Percentiles rank a stretch among this genome's conserved stretches.
phyloP scores from a whole-genome alignment of 2,888 invertebrate species.

The Diarsia brunnea region DNA sequence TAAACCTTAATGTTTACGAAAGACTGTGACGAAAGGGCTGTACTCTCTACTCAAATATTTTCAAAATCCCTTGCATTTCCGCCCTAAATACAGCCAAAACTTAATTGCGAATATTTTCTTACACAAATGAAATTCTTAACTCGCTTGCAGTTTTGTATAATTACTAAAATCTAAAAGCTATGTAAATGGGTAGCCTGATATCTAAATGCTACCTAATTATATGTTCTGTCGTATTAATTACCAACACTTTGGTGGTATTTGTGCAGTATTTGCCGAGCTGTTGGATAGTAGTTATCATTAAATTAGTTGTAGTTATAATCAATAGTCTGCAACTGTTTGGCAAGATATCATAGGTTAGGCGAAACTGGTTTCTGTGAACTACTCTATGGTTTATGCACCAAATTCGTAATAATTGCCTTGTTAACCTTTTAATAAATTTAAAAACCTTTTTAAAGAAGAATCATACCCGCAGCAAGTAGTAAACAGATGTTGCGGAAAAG shows the following conservation, averaged over 20 bases:
- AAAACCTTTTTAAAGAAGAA: conserved; percentile 5
- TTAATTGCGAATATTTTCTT: conserved; percentile 13
- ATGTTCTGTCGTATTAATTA: conserved; percentile 61
- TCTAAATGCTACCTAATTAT: conserved; percentile 62
- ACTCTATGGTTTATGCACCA: conserved; percentile 14
- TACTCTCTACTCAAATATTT: not conserved
- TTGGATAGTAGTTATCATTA: conserved; percentile 54
- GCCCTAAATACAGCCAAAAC: not conserved
- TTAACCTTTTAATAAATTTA: not conserved
- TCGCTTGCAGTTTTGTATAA: conserved; percentile 36
- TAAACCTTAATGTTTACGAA: conserved; percentile 13
- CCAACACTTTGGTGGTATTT: conserved; percentile 56
- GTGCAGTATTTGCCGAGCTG: conserved; percentile 55
- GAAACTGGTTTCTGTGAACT: conserved; percentile 33
- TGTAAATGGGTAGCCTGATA: conserved; percentile 49
- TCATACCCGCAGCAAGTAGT: not conserved
- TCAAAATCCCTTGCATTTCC: not conserved
- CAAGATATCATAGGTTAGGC: conserved; percentile 40
- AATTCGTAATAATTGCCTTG: conserved; percentile 8
- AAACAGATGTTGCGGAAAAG: not conserved
- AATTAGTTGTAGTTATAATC: conserved; percentile 55
- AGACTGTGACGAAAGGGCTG: not conserved
- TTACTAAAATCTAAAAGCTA: conserved; percentile 53
- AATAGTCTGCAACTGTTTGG: conserved; percentile 42
- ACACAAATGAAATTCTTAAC: conserved; percentile 30